Evolutionary conservation across 2,888 invertebrate species (phyloP), one percentile per base, ranked within the genome.

Genomic region (Drosophila recens): DNA sequence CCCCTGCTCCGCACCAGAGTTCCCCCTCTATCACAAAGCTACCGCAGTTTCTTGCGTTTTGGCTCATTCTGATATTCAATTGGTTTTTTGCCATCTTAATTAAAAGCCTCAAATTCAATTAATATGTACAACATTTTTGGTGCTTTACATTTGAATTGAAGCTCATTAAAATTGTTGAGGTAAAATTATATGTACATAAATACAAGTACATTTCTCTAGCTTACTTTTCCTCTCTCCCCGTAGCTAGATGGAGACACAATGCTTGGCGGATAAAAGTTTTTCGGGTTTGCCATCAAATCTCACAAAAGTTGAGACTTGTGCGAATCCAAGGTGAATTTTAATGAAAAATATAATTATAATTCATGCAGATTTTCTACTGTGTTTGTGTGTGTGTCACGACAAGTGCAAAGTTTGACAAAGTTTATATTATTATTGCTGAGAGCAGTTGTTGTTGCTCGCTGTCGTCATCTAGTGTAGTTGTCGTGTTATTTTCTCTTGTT

Each of bases 311-410:
- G 63, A 86, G 72, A 77, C 80, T 88, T 77, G 48, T 62, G 46
- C 72, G 57, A 72, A 76, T 72, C 80, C 76, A 87, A 85, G 82
- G 82, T 87, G 84, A 87, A 87, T 81, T 89, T 87, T 81, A 87
- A 82, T 86, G 88, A 73, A 89, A 87, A 87, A 75, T 80, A 85
- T 87, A 89, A 86, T 87, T 89, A 87, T 87, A 84, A 85, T 89
- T 89, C 82, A 85, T 86, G 80, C 72, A 75, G 74, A 87, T 87
- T 86, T 75, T 42, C 53, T 63, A 54, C 66, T 61, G 49, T 67
- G 36, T 34, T 13, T 42, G 23, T 46, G 46, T 58, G 43, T 63
- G 51, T 51, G 36, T 23, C 64, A 34, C 48, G 51, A 63, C 52
- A 58, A 70, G 70, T 71, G 57, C 59, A 89, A 86, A 86, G 71